These are phyloP conservation scores for Druon quercuslanigerum DNA, from an alignment of 1,140 invertebrate species.

Conservation along the genomic window DNA sequence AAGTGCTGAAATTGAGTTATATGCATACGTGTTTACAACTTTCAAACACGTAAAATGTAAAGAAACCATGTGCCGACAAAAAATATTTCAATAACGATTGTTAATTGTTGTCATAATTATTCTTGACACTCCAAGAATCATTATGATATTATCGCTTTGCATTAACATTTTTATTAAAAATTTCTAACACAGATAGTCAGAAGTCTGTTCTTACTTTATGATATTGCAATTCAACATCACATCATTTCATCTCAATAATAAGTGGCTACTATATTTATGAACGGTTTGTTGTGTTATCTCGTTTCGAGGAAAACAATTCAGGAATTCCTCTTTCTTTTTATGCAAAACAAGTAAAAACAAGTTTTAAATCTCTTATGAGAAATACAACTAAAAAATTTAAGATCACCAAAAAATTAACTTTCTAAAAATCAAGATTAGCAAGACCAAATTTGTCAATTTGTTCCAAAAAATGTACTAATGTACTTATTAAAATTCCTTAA, in stretches of 20 bases:
- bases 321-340: not conserved
- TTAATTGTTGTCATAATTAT: not conserved
- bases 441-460: too few relatives aligned
- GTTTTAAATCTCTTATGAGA: not conserved
- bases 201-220: not conserved
- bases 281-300: not conserved
- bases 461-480: not conserved
- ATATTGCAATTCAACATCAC: not conserved
- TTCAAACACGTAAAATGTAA: slow-evolving; percentile 25
- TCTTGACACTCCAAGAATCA: not conserved
- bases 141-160: not conserved
- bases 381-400: not conserved
- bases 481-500: not conserved
- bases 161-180: not conserved
- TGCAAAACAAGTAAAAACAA: not conserved
- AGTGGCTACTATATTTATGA: not conserved
- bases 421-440: too few relatives aligned
- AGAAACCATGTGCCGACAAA: not conserved
- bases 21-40: slow-evolving; percentile 22
- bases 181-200: not conserved
- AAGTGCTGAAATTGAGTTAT: slow-evolving; percentile 11
- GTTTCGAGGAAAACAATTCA: not conserved
- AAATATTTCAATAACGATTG: not conserved
- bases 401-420: not conserved
- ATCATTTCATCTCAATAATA: slow-evolving; percentile 24